Percentiles rank a stretch among this genome's conserved stretches.
These are phyloP conservation scores for Grammomys dolichurus DNA, from an alignment of 2,113 vertebrate genomes.

Conservation along the genomic window DNA sequence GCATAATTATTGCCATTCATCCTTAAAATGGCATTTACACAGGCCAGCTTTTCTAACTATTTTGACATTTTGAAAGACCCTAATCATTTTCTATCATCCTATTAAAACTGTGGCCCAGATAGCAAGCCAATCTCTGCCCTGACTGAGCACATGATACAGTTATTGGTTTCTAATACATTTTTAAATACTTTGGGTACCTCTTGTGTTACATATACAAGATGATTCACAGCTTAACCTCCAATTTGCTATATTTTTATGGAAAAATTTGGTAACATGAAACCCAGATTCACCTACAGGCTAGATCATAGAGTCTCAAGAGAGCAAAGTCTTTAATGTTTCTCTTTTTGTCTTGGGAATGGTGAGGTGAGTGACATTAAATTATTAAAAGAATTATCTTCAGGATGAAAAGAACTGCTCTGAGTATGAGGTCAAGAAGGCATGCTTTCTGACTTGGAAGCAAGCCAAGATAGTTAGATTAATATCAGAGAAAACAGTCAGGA, in stretches of 20 bases:
- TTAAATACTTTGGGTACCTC: neutral
- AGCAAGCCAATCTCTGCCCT: conserved; percentile 21
- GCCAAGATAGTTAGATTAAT: neutral
- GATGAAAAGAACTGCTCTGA: neutral
- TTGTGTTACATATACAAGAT: neutral
- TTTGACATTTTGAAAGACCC: conserved; percentile 64
- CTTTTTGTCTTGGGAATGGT: neutral
- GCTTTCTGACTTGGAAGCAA: neutral
- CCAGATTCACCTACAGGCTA: neutral
- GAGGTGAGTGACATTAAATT: neutral
- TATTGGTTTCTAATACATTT: conserved; percentile 47
- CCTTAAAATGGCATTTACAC: conserved; percentile 46
- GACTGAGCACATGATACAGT: neutral
- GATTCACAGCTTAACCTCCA: neutral
- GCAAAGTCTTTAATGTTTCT: neutral
- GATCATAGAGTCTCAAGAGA: neutral
- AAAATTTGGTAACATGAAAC: rapidly evolving
- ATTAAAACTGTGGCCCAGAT: neutral
- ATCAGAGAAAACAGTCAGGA: neutral
- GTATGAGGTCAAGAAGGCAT: neutral
- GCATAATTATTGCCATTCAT: conserved; percentile 59
- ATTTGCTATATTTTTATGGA: neutral
- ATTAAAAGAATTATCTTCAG: neutral
- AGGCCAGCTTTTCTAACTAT: neutral
- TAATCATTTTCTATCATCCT: conserved; percentile 46